A percentile compares a stretch with the other conserved stretches of the same genome.
Conservation (phyloP, 2,888 invertebrate genomes). For the Salpingus planirostris region DNA sequence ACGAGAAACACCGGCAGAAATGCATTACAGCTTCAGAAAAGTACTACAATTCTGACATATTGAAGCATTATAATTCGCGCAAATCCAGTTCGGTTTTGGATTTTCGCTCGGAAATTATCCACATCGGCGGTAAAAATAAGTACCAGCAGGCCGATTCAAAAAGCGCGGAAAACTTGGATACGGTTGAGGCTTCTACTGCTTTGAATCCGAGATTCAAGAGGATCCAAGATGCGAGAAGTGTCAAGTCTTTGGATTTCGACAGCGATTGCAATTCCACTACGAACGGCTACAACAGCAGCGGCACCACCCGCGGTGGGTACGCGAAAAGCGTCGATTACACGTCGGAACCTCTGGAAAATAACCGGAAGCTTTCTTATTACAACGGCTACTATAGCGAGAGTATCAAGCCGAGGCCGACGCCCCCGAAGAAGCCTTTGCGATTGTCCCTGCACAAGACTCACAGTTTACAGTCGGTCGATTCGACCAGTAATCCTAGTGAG, state of each 20-base stretch:
- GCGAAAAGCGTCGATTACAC: conserved; percentile 45
- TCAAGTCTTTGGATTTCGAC: conserved; percentile 68
- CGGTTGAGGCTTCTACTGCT: conserved; percentile 30
- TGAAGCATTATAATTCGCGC: conserved; percentile 44
- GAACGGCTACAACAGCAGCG: conserved; percentile 8
- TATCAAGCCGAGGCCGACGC: conserved; percentile 58
- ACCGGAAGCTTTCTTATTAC: conserved; percentile 40
- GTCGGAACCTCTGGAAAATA: conserved; percentile 49
- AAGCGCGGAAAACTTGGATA: conserved; percentile 42
- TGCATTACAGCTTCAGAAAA: conserved; percentile 39
- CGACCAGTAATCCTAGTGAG: conserved; percentile 31
- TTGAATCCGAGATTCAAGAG: conserved; percentile 26
- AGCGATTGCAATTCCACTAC: conserved; percentile 48
- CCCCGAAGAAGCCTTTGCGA: conserved; percentile 77
- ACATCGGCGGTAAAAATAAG: conserved; percentile 31
- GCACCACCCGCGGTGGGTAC: conserved; percentile 10
- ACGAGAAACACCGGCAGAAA: conserved; percentile 38
- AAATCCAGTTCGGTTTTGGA: conserved; percentile 51
- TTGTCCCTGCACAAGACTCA: conserved; percentile 75
- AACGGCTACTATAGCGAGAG: conserved; percentile 34
- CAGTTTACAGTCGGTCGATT: conserved; percentile 66
- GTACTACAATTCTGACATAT: conserved; percentile 37
- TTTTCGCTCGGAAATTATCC: conserved; percentile 42
- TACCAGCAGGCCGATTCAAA: conserved; percentile 31
- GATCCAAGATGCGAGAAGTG: conserved; percentile 49